Evolutionary conservation across 2,888 invertebrate genomes (phyloP).

Genomic region (Marronus borbonicus): DNA sequence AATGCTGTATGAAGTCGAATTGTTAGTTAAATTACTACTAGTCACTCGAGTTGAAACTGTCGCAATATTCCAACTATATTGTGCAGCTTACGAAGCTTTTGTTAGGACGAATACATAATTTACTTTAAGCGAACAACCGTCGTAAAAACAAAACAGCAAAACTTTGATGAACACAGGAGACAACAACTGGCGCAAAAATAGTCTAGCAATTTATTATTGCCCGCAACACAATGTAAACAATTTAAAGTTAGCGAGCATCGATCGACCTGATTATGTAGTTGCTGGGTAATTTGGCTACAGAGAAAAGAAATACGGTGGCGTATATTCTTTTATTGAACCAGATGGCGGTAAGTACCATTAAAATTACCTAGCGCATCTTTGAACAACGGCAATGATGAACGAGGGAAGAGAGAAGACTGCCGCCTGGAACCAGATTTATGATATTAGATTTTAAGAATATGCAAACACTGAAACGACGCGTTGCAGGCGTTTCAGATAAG

Average conservation of each 20-base stretch:
- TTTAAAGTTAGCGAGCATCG: conserved; percentile 20
- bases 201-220: conserved; percentile 20
- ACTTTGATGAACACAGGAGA: not conserved
- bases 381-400: conserved; percentile 55
- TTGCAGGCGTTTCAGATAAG: conserved; percentile 49
- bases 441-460: conserved; percentile 59
- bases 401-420: conserved; percentile 51
- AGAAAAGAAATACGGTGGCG: conserved; percentile 3
- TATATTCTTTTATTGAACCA: conserved; percentile 38
- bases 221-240: conserved; percentile 28
- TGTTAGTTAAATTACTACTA: no score
- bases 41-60: not conserved
- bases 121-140: not conserved
- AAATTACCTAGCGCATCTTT: conserved; percentile 58
- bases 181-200: conserved; percentile 10
- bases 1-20: no score
- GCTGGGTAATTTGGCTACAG: conserved; percentile 31
- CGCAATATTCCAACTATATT: not conserved
- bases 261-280: conserved; percentile 31
- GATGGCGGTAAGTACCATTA: conserved; percentile 54
- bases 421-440: conserved; percentile 57
- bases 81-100: not conserved
- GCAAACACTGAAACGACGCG: conserved; percentile 56
- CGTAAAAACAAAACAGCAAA: conserved; percentile 6
- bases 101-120: conserved; percentile 7